Evolutionary conservation across 2,888 invertebrate genomes (phyloP).

Genomic region (Morinoia aosen): DNA sequence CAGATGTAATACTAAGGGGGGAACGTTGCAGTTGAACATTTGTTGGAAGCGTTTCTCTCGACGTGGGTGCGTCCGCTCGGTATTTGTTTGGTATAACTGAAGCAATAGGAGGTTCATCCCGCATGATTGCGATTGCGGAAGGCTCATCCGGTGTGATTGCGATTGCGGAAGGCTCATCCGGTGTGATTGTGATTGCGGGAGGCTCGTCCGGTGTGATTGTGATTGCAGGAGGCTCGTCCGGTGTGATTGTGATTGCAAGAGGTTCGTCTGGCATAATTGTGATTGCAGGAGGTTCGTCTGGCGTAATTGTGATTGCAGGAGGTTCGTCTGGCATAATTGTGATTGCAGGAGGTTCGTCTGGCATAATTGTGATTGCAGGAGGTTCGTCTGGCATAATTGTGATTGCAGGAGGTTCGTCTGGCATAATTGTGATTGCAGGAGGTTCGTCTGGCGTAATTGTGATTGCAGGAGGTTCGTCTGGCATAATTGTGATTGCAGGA

Average conservation of each 20-base stretch:
- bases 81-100: background rate
- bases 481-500: background rate
- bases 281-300: slow-evolving; percentile 16
- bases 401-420: background rate
- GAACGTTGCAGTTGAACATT: background rate
- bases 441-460: slow-evolving; percentile 14
- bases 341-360: background rate
- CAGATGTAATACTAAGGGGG: background rate
- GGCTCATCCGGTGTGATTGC: background rate
- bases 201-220: background rate
- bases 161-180: background rate
- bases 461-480: background rate
- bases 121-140: background rate
- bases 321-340: background rate
- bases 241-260: background rate
- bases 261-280: background rate
- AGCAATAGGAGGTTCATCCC: background rate
- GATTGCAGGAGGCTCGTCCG: slow-evolving; percentile 20
- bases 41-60: background rate
- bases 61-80: too few species aligned
- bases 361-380: background rate
- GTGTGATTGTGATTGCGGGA: background rate
- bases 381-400: background rate
- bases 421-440: background rate
- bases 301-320: background rate